phyloP scores from a whole-genome alignment of 2,888 invertebrate genomes.

The Amblyteles armatorius region DNA sequence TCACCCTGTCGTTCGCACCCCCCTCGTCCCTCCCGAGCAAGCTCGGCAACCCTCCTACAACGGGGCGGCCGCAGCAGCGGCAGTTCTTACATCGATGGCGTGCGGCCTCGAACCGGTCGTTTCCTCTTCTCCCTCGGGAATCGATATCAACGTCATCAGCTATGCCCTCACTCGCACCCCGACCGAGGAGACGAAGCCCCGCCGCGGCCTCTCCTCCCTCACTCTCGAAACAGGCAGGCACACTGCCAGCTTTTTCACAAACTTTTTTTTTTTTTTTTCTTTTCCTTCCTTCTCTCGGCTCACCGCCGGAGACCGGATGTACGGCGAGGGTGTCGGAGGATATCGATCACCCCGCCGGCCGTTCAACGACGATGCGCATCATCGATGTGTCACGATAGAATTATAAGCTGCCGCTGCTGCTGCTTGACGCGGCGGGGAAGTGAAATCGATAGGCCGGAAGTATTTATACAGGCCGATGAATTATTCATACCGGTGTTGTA shows the following conservation, averaged over 20 bases:
- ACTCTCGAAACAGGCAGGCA: slow-evolving; percentile 4
- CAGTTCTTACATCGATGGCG: slow-evolving; percentile 43
- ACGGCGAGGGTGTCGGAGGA: slow-evolving; percentile 38
- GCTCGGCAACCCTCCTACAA: slow-evolving; percentile 62
- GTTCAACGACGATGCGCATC: slow-evolving; percentile 22
- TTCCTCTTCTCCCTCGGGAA: slow-evolving; percentile 74
- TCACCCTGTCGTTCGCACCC: slow-evolving; percentile 54
- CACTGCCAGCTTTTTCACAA: slow-evolving; percentile 37
- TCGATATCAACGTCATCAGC: slow-evolving; percentile 81
- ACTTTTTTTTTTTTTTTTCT: not conserved
- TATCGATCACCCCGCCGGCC: slow-evolving; percentile 35
- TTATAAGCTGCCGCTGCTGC: slow-evolving; percentile 16
- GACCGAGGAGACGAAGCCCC: slow-evolving; percentile 61
- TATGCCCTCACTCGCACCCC: slow-evolving; percentile 70
- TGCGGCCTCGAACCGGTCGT: slow-evolving; percentile 68
- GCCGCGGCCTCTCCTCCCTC: slow-evolving; percentile 33
- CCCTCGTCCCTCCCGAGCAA: not conserved
- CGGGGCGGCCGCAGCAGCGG: slow-evolving; percentile 9
- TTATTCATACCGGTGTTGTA: slow-evolving; percentile 11
- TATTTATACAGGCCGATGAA: slow-evolving; percentile 21
- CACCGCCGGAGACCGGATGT: slow-evolving; percentile 32
- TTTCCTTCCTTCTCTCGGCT: not conserved
- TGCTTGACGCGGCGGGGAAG: slow-evolving; percentile 6
- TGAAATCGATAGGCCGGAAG: slow-evolving; percentile 44
- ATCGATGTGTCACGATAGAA: slow-evolving; percentile 36